Evolutionary conservation across 2,113 vertebrate genomes (phyloP), one percentile per base, ranked within the genome.

Genomic region (Notechis scutatus): DNA sequence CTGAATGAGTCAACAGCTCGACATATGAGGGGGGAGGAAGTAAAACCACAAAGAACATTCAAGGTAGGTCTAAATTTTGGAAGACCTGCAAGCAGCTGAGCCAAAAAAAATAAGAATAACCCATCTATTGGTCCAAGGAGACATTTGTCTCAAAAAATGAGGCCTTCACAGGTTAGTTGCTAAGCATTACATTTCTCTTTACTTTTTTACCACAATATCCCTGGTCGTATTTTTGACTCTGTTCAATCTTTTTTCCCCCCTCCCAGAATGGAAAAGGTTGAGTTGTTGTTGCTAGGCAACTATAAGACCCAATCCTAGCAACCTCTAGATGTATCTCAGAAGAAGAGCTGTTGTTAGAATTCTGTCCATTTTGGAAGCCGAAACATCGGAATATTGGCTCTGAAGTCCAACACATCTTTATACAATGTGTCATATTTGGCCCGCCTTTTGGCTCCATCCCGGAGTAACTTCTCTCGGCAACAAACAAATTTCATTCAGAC

Each of bases 241-340:
- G n/a, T 88, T 29, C 42, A 50, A 12, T 24, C 1, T 34, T 90
- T 7, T 69, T 5, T 23, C 1, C 0, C 0, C 26, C 59, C 21
- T 15, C 88, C 18, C 29, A 81, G 45, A 29, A 69, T 69, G 45
- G n/a, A 61, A 57, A 69, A 34, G 91, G 12, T 39, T 20, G 11
- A 50, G 59, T 54, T 87, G 45, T 26, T 42, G 91, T 69, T 92
- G 86, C 91, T 61, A 88, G 23, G 91, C 86, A 92, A 88, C 91
- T 6, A 12, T 34, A 92, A 61, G n/a, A 69, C 21, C 23, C 24
- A 8, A 69, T 92, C 59, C 86, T 15, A 64, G 39, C 59, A 50
- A 88, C 57, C 5, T 92, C 57, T 20, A 69, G n/a, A 20, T 92
- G 34, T 24, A 88, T 88, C 86, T 23, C 7, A 87, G 8, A 64